These are phyloP conservation scores for Cardiocondyla obscurior DNA, from an alignment of 1,140 invertebrate genomes.

Conservation along the genomic window DNA sequence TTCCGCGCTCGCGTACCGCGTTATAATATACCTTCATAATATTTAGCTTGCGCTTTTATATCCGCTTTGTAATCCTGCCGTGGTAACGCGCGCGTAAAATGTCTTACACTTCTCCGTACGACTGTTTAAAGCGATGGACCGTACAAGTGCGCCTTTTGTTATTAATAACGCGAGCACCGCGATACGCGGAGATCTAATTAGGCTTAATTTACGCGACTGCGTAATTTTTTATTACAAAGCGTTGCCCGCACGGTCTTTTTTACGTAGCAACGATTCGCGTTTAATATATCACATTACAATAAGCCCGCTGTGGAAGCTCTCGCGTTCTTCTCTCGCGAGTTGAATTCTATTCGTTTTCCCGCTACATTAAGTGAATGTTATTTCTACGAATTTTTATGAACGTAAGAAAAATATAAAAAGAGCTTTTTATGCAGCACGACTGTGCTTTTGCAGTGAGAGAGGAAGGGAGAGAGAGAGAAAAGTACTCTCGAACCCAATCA, in stretches of 20 bases:
- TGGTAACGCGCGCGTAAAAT: background rate
- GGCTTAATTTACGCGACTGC: background rate
- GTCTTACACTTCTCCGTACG: background rate
- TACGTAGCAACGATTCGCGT: background rate
- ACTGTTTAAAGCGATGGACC: background rate
- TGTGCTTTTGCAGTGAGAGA: too few relatives aligned
- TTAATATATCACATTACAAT: conserved; percentile 2
- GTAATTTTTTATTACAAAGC: background rate
- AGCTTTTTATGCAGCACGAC: background rate
- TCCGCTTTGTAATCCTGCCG: conserved; percentile 12
- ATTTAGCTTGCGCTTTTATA: conserved; percentile 50
- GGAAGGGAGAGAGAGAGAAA: too few relatives aligned
- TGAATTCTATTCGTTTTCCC: conserved; percentile 21
- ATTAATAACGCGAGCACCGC: too few relatives aligned
- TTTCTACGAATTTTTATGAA: conserved; percentile 3
- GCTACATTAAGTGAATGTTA: conserved; percentile 11
- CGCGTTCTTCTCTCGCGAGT: background rate
- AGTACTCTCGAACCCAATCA: too few relatives aligned
- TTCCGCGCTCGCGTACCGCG: conserved; percentile 41
- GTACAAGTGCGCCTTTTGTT: background rate
- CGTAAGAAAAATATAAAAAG: background rate
- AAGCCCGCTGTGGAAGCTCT: background rate
- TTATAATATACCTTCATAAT: conserved; percentile 56
- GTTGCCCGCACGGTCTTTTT: background rate
- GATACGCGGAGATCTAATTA: too few relatives aligned